Conservation (phyloP, 2,888 invertebrate species). For the Apodemia duryi region DNA sequence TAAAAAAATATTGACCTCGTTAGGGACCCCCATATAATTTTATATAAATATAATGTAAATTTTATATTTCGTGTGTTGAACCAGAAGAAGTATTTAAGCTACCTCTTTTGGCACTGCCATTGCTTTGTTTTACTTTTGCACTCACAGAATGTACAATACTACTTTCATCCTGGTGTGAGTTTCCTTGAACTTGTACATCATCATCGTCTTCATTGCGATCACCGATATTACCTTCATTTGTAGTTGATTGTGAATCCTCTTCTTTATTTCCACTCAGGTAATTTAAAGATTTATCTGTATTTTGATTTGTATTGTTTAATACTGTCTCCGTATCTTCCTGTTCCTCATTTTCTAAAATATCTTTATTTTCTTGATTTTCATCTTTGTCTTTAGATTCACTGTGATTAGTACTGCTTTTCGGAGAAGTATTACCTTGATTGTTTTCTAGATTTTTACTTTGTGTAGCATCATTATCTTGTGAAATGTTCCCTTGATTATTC, state of each 20-base stretch:
- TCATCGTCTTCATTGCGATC: constrained; percentile 74
- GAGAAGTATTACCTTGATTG: neutral
- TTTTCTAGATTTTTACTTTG: constrained; percentile 26
- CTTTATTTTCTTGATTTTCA: constrained; percentile 24
- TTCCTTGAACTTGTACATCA: constrained; percentile 75
- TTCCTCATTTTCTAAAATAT: constrained; percentile 22
- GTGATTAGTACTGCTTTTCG: neutral
- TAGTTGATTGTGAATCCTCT: constrained; percentile 45
- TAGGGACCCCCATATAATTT: constrained; percentile 66
- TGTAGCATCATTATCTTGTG: constrained; percentile 23
- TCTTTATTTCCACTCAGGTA: constrained; percentile 30
- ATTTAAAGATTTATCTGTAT: constrained; percentile 15
- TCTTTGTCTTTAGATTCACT: neutral
- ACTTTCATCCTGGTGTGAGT: constrained; percentile 55
- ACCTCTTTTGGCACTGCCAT: constrained; percentile 63
- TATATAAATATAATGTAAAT: constrained; percentile 39
- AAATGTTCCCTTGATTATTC: constrained; percentile 20
- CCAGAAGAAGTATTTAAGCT: constrained; percentile 60
- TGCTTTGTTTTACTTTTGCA: constrained; percentile 49
- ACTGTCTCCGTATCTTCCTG: constrained; percentile 23
- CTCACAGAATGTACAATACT: constrained; percentile 60
- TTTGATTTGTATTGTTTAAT: constrained; percentile 16
- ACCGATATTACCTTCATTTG: constrained; percentile 63
- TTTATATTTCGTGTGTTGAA: constrained; percentile 64
- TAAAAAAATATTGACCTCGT: constrained; percentile 72